Conservation (phyloP, 2,888 invertebrate genomes). For the Ischnura elegans region DNA sequence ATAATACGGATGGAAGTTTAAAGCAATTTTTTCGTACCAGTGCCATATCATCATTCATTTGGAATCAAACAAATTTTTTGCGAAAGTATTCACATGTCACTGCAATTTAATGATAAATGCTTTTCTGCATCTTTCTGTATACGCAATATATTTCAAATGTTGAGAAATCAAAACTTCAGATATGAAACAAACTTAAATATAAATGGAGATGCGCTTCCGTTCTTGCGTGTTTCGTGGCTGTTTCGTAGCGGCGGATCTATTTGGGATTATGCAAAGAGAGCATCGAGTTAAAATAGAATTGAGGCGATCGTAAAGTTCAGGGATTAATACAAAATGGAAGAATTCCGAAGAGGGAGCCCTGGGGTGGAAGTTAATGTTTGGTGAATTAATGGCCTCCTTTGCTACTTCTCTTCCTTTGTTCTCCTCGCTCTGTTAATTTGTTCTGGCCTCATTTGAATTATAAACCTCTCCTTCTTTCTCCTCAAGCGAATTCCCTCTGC, state of each 20-base stretch:
- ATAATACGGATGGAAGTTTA: no score
- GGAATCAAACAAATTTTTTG: no score
- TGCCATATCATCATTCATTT: no score
- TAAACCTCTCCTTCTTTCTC: neutral
- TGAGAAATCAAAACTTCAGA: no score
- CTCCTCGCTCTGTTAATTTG: neutral
- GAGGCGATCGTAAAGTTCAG: neutral
- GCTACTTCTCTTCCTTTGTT: neutral
- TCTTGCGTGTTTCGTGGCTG: neutral
- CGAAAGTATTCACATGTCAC: no score
- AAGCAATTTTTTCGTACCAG: no score
- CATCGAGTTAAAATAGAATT: neutral
- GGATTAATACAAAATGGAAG: slow-evolving; percentile 2
- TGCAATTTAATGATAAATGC: no score
- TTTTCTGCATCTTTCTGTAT: no score
- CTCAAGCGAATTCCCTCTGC: neutral
- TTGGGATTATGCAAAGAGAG: neutral
- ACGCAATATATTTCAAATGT: no score
- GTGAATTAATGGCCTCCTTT: slow-evolving; percentile 17
- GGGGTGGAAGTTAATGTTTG: neutral
- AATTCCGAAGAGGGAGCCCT: neutral
- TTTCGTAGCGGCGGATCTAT: no score
- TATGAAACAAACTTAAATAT: no score
- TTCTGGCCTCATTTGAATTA: slow-evolving; percentile 15
- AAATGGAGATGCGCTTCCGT: neutral